Percentiles rank a stretch among this genome's conserved stretches.
phyloP scores from a whole-genome alignment of 2,113 vertebrate genomes.

The Nibea albiflora region DNA sequence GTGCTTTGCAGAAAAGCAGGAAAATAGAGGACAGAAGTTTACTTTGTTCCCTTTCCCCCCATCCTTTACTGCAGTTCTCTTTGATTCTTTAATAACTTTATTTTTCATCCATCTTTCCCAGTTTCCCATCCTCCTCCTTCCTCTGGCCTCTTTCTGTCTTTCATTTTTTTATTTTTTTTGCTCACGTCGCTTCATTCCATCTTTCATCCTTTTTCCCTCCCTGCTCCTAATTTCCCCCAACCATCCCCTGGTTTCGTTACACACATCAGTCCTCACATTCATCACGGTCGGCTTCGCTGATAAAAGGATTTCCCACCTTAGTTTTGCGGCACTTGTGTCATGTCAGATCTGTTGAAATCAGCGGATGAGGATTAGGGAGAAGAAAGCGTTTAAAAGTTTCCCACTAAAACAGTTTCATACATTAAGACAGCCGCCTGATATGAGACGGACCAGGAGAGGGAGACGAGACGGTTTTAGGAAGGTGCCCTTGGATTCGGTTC shows the following conservation, averaged over 20 bases:
- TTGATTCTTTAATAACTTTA: neutral
- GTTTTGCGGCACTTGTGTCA: constrained; percentile 52
- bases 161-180: constrained; percentile 4
- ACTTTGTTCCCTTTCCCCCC: neutral
- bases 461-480: constrained; percentile 19
- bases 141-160: constrained; percentile 36
- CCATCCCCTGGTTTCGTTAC: constrained; percentile 46
- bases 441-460: constrained; percentile 1
- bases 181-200: neutral
- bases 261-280: constrained; percentile 55
- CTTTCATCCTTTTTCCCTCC: constrained; percentile 34
- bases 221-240: constrained; percentile 47
- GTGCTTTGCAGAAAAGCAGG: neutral
- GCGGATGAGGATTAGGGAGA: constrained; percentile 64
- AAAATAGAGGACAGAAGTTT: constrained; percentile 10
- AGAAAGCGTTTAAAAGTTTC: constrained; percentile 71
- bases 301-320: constrained; percentile 74
- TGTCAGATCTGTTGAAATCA: constrained; percentile 72
- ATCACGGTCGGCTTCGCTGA: constrained; percentile 56
- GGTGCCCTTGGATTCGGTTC: constrained; percentile 55
- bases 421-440: constrained; percentile 37
- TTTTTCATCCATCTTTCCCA: constrained; percentile 19
- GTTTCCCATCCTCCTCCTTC: neutral
- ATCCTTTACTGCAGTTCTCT: neutral
- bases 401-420: constrained; percentile 52